Percentiles rank a stretch among this genome's conserved stretches.
Evolutionary conservation across 1,140 invertebrate genomes (phyloP).

Genomic region (Papilio machaon): DNA sequence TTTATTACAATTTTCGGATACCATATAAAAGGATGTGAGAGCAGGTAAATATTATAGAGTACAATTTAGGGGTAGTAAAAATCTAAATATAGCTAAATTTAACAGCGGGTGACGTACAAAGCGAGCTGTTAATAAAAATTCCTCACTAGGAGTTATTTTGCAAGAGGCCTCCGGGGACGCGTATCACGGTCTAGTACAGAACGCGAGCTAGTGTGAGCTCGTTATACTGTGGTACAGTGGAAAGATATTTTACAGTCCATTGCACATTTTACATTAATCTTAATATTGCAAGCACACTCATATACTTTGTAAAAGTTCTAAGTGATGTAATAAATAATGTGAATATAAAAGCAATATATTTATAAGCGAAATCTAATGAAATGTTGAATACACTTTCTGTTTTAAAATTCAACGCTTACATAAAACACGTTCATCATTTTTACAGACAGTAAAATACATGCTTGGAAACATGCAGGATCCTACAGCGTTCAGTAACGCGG

Average conservation of each 20-base stretch:
- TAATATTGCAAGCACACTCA: no score
- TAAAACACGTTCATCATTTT: no score
- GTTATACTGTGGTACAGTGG: slow-evolving; percentile 46
- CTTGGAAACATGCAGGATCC: no score
- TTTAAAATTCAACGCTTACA: no score
- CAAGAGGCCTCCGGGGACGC: slow-evolving; percentile 66
- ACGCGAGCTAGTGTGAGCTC: slow-evolving; percentile 63
- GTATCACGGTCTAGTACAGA: slow-evolving; percentile 74
- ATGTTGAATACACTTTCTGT: no score
- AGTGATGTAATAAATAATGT: no score
- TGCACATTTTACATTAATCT: not conserved
- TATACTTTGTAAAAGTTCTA: no score
- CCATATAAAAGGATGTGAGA: not conserved
- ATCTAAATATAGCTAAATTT: slow-evolving; percentile 53
- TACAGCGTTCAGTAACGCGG: no score
- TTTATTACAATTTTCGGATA: not conserved
- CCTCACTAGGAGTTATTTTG: slow-evolving; percentile 76
- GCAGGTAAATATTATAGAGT: not conserved
- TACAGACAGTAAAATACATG: no score
- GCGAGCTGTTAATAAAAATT: slow-evolving; percentile 77
- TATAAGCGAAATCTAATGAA: no score
- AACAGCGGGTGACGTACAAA: slow-evolving; percentile 54
- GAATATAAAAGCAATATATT: no score
- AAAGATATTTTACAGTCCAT: not conserved
- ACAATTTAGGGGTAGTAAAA: slow-evolving; percentile 46